A percentile compares a stretch with the other conserved stretches of the same genome.
Evolutionary conservation across 2,888 invertebrate genomes (phyloP).

Genomic region (Eupeodes luniger): DNA sequence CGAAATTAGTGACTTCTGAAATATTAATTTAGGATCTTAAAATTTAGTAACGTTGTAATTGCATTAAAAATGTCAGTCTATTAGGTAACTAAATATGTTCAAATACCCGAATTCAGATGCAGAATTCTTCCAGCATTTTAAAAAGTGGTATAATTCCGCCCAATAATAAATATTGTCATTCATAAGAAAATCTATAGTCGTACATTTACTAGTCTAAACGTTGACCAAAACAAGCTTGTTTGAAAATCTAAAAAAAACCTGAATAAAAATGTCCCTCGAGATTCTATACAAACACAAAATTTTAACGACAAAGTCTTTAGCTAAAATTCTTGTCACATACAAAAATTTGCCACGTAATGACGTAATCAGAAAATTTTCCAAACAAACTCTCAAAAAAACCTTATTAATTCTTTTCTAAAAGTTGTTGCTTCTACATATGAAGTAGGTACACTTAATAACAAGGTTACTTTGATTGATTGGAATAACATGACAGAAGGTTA

Average conservation of each 20-base stretch:
- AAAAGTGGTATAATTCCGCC: no score
- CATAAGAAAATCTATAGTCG: no score
- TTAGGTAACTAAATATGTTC: no score
- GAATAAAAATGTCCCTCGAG: not conserved
- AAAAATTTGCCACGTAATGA: conserved; percentile 1
- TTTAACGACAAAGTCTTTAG: not conserved
- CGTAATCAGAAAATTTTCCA: not conserved
- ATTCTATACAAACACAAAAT: not conserved
- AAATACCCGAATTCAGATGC: no score
- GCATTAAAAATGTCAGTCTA: no score
- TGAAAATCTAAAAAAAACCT: not conserved
- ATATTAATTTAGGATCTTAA: no score
- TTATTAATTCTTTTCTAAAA: conserved; percentile 10
- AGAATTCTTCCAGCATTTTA: no score
- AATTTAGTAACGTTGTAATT: no score
- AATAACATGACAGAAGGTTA: conserved; percentile 55
- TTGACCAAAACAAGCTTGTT: no score
- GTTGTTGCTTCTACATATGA: not conserved
- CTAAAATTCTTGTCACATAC: conserved; percentile 18
- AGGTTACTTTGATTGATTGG: conserved; percentile 70
- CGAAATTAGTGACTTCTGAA: no score
- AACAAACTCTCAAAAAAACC: not conserved
- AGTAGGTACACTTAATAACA: conserved; percentile 8
- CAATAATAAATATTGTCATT: no score
- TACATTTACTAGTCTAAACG: no score